Base-by-base conservation (phyloP, 2,797 vertebrate genomes). In the Hafferia zeledoni region DNA sequence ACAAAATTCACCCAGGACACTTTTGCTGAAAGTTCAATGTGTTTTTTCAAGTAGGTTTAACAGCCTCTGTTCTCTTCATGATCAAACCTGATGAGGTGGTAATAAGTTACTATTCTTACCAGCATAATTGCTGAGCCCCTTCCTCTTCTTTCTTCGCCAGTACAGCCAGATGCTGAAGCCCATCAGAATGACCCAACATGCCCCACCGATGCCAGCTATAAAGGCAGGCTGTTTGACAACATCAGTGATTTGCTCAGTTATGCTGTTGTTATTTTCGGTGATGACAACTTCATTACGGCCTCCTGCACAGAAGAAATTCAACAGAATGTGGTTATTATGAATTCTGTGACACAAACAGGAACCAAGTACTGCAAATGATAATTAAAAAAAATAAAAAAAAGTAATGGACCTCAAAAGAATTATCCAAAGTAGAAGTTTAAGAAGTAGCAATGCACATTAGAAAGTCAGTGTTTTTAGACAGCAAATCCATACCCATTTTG, bases 121-220 rank as follows among this genome's bases (percentile, higher is more conserved):
- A 97, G 99, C 99, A 11, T 99, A 99, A 98, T 99, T 99, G 98
- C 99, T 99, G 94, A 99, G 99, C 27, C 99, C 99, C 99, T 99
- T 99, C 97, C 99, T 99, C 98, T 99, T 99, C 99, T 99, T 99
- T 95, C 99, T 99, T 96, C 99, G 97, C 99, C 99, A 99, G 96
- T 99, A 99, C 2, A 99, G 98, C 99, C 99, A 99, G 98, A 99
- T 99, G 98, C 99, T 99, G 98, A 99, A 99, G 81, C 99, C 99
- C 99, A 99, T 99, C 93, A 99, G 98, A 97, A 99, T 99, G 96
- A 99, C 99, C 99, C 99, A 99, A 96, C 99, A 99, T 37, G 99
- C 99, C 31, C 99, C 99, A 90, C 99, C 99, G 10, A 99, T 99
- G 61, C 99, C 99, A 18, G 99, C 99, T 76, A 99, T 99, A 94